Percentiles rank a stretch among this genome's conserved stretches.
Conservation (phyloP, 2,113 vertebrate species). For the Brachyistius frenatus region DNA sequence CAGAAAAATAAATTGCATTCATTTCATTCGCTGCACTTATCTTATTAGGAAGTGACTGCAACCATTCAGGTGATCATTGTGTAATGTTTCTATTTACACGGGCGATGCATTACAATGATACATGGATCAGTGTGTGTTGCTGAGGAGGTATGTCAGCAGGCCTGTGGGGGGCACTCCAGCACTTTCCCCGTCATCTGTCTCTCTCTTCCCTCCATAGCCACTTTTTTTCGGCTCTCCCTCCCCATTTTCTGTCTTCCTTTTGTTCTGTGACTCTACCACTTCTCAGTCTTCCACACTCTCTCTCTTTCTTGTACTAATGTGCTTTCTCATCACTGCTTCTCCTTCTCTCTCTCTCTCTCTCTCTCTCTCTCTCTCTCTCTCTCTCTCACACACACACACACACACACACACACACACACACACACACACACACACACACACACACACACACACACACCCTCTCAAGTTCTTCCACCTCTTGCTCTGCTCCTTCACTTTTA, state of each 20-base stretch:
- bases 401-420: not conserved
- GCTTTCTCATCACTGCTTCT: conserved; percentile 72
- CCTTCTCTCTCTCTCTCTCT: conserved; percentile 23
- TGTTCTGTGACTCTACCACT: conserved; percentile 75
- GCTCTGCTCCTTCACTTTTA: conserved; percentile 57
- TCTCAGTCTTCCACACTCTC: conserved; percentile 60
- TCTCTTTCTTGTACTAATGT: conserved; percentile 70
- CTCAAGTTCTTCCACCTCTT: conserved; percentile 54
- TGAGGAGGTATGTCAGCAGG: conserved; percentile 21
- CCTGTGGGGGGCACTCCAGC: conserved; percentile 80
- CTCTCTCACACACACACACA: conserved; percentile 15
- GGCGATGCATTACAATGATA: conserved; percentile 65
- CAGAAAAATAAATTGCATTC: conserved; percentile 55
- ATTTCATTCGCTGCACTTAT: conserved; percentile 63
- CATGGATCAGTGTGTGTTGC: conserved; percentile 36
- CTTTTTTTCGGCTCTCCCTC: conserved; percentile 58
- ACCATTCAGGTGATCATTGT: conserved; percentile 67
- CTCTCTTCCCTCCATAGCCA: conserved; percentile 47
- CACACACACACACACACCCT: conserved; percentile 5
- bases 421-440: not conserved
- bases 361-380: conserved; percentile 16
- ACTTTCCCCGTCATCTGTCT: conserved; percentile 54
- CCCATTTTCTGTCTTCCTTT: conserved; percentile 73
- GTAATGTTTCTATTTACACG: conserved; percentile 68
- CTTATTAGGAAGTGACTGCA: conserved; percentile 64